Evolutionary conservation across 2,113 vertebrate species (phyloP), one percentile per base, ranked within the genome.

Genomic region (Cervus canadensis): DNA sequence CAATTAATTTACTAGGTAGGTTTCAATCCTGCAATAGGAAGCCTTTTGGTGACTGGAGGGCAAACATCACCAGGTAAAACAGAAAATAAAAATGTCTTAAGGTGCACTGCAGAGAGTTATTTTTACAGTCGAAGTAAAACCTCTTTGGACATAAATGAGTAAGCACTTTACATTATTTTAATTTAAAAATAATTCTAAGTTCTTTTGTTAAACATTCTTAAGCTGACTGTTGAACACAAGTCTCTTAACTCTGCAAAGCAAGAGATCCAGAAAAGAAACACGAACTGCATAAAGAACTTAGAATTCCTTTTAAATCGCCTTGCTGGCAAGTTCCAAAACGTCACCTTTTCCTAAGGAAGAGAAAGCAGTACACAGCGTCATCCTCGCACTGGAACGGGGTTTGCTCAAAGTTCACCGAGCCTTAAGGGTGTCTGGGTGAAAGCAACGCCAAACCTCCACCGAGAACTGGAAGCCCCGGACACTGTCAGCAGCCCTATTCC

Each of bases 171-270:
- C 12, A 30, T 50, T 26, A 71, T 82, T 84, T 50, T 30, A 92
- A 45, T 43, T 91, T 62, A n/a, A 94, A 97, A 93, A 59, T 14
- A 96, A 94, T 52, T 78, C 67, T 57, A 50, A 45, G 17, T 92
- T 85, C 50, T 95, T 50, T 56, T 50, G 30, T 76, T 79, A 81
- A 78, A 43, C 62, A 54, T n/a, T 25, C 45, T 85, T n/a, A 40
- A 87, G 71, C 50, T 50, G 67, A 87, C 11, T 5, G 28, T 15
- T 13, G 62, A 48, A 36, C 74, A 25, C 59, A 14, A 16, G 23
- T 57, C n/a, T 92, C 93, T 3, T 2, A 78, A 87, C 26, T 78
- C 79, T 57, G 54, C 76, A 62, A 86, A 50, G 57, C 57, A 50
- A n/a, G 82, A 67, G 7, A 19, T 33, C 54, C 54, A 88, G 54